Percentiles rank a stretch among this genome's conserved stretches.
phyloP scores from a whole-genome alignment of 2,888 invertebrate genomes.

The Ophion slaviceki region DNA sequence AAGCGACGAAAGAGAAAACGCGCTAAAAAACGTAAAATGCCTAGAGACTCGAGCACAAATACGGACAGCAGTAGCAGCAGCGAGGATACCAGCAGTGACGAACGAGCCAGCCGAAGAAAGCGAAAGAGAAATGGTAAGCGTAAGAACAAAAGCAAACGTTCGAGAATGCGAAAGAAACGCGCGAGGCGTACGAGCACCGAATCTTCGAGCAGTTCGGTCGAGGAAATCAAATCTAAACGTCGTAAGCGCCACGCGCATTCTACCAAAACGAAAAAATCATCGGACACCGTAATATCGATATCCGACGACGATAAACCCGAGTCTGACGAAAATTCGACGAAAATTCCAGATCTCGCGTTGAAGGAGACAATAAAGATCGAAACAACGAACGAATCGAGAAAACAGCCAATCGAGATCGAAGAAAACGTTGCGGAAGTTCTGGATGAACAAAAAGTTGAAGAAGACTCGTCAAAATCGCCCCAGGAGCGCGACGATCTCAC shows the following conservation, averaged over 20 bases:
- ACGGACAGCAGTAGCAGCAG: conserved; percentile 67
- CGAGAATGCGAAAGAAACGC: conserved; percentile 75
- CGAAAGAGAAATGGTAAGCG: conserved; percentile 73
- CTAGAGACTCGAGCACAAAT: conserved; percentile 74
- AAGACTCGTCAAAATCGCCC: not conserved
- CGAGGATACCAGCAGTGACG: conserved; percentile 74
- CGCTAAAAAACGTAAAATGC: conserved; percentile 57
- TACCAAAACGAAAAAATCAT: conserved; percentile 56
- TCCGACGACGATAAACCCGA: conserved; percentile 47
- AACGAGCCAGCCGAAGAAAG: conserved; percentile 71
- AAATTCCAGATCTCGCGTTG: not conserved
- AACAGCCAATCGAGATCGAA: conserved; percentile 20
- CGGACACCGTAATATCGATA: conserved; percentile 39
- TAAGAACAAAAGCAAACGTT: conserved; percentile 75
- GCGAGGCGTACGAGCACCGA: conserved; percentile 73
- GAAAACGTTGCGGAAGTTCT: conserved; percentile 5
- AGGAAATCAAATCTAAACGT: conserved; percentile 43
- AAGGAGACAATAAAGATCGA: conserved; percentile 39
- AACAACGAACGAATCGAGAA: not conserved
- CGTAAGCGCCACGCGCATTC: conserved; percentile 44
- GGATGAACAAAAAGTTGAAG: not conserved
- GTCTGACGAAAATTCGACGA: not conserved
- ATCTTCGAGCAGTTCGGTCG: conserved; percentile 77
- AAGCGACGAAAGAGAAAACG: conserved; percentile 42
- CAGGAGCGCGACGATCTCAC: not conserved